A percentile compares a stretch with the other conserved stretches of the same genome.
phyloP scores from a whole-genome alignment of 1,140 invertebrate species.

The Drosophila ambigua region DNA sequence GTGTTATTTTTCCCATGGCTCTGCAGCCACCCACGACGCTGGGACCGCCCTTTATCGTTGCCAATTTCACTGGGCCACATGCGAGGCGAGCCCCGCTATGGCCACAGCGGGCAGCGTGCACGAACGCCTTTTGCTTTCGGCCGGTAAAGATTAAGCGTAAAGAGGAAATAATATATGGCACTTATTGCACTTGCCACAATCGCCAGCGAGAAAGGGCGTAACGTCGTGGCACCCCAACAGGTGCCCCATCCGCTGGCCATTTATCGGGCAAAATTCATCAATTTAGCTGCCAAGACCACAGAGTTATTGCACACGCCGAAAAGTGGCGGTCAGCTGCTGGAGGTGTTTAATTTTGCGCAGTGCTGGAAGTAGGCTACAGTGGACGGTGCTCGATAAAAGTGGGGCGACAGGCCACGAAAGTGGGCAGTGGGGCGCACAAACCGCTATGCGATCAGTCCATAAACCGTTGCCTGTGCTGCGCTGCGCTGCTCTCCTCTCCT shows the following conservation, averaged over 20 bases:
- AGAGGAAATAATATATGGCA: slow-evolving; percentile 35
- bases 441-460: slow-evolving; percentile 68
- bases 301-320: slow-evolving; percentile 51
- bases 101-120: background rate
- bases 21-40: background rate
- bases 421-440: slow-evolving; percentile 58
- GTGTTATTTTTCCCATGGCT: slow-evolving; percentile 17
- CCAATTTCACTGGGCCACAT: slow-evolving; percentile 17
- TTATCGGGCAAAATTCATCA: slow-evolving; percentile 55
- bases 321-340: slow-evolving; percentile 48
- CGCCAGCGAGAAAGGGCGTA: slow-evolving; percentile 9
- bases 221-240: slow-evolving; percentile 25
- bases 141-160: slow-evolving; percentile 28
- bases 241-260: slow-evolving; percentile 35
- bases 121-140: slow-evolving; percentile 16
- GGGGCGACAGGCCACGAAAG: slow-evolving; percentile 64
- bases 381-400: slow-evolving; percentile 53
- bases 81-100: slow-evolving; percentile 11
- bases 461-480: slow-evolving; percentile 37
- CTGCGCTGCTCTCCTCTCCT: slow-evolving; percentile 1
- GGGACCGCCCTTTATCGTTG: slow-evolving; percentile 14
- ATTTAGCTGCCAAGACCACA: slow-evolving; percentile 36
- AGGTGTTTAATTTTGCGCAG: slow-evolving; percentile 42
- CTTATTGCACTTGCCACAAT: slow-evolving; percentile 14
- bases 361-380: slow-evolving; percentile 65